Percentiles rank a stretch among this genome's conserved stretches.
Conservation (phyloP, 2,888 invertebrate species). For the Resseliella maxima region DNA sequence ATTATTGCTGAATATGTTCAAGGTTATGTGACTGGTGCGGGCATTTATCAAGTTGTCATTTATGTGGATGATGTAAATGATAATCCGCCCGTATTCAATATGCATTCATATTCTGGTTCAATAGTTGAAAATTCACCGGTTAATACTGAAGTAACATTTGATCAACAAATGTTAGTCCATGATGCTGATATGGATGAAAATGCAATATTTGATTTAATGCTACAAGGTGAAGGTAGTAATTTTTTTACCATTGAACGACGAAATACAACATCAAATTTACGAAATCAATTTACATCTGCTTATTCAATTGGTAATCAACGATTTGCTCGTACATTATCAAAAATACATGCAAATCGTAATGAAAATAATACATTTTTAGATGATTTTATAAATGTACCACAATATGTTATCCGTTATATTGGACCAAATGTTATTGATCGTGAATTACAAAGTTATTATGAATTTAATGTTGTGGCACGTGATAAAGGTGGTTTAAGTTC, state of each 20-base stretch:
- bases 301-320: conserved; percentile 54
- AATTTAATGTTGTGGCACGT: conserved; percentile 78
- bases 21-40: conserved; percentile 76
- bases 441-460: conserved; percentile 77
- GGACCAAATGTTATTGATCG: conserved; percentile 73
- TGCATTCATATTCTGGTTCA: conserved; percentile 77
- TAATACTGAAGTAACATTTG: conserved; percentile 78
- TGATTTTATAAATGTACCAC: conserved; percentile 63
- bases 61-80: conserved; percentile 89
- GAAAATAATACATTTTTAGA: conserved; percentile 65
- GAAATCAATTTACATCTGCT: conserved; percentile 59
- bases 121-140: conserved; percentile 81
- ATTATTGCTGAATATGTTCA: conserved; percentile 82
- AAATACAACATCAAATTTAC: conserved; percentile 69
- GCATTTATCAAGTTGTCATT: conserved; percentile 83
- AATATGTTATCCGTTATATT: conserved; percentile 64
- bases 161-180: conserved; percentile 75
- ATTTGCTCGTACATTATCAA: conserved; percentile 2
- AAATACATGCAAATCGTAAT: conserved; percentile 65
- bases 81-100: conserved; percentile 83
- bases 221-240: conserved; percentile 81
- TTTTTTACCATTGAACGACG: conserved; percentile 72
- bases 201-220: conserved; percentile 75
- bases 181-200: conserved; percentile 80
- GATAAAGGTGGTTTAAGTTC: conserved; percentile 82